These are phyloP conservation scores for Xylota segnis DNA, from an alignment of 2,888 invertebrate species.

Conservation along the genomic window DNA sequence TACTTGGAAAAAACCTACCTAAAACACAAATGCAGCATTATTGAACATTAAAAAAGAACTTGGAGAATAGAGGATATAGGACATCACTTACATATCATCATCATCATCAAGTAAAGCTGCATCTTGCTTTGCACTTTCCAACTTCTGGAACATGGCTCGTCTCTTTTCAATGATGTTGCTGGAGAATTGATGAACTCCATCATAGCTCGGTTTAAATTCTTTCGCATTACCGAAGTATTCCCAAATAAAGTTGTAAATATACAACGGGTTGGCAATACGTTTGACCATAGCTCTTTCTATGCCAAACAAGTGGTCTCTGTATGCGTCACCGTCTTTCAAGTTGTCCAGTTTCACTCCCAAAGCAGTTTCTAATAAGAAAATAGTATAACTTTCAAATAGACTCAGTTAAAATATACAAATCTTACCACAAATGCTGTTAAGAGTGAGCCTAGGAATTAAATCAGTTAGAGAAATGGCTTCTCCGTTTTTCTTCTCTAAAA, in stretches of 20 bases:
- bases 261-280: constrained; percentile 79
- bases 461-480: constrained; percentile 77
- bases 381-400: neutral
- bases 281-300: constrained; percentile 78
- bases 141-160: constrained; percentile 73
- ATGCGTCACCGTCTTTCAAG: constrained; percentile 78
- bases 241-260: constrained; percentile 77
- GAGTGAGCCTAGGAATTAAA: constrained; percentile 80
- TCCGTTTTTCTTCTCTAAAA: constrained; percentile 61
- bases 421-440: constrained; percentile 80
- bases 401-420: neutral
- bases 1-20: too few species aligned
- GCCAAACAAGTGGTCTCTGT: constrained; percentile 78
- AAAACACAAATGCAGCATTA: too few species aligned
- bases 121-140: constrained; percentile 29
- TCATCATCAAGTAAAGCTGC: constrained; percentile 71
- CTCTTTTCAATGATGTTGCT: constrained; percentile 81
- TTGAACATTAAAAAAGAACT: too few species aligned
- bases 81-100: constrained; percentile 71
- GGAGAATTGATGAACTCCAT: constrained; percentile 80
- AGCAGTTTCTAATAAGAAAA: constrained; percentile 78
- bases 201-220: constrained; percentile 74
- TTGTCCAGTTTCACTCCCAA: constrained; percentile 80
- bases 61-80: too few species aligned
- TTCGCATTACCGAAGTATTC: constrained; percentile 75